These are phyloP conservation scores for Gorilla gorilla DNA, from an alignment of 2,113 vertebrate species.

Conservation along the genomic window DNA sequence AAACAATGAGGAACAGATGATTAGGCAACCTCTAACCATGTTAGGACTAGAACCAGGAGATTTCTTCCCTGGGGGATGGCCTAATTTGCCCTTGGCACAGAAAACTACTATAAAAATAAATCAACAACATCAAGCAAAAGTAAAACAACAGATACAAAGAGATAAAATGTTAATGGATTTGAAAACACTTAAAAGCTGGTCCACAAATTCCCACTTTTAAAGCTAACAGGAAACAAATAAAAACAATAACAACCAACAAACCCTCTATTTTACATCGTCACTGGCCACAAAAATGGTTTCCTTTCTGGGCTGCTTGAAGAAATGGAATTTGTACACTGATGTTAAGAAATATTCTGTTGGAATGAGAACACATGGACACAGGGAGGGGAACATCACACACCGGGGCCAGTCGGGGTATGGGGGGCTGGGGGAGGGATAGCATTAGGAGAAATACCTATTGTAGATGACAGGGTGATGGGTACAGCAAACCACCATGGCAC, in stretches of 20 bases:
- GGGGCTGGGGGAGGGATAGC: no score
- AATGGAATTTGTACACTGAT: constrained; percentile 25
- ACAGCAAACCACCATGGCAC: no score
- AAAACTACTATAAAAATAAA: constrained; percentile 57
- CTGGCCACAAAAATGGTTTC: constrained; percentile 32
- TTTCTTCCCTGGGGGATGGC: constrained; percentile 22
- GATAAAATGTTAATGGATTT: constrained; percentile 19
- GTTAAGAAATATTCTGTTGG: neutral
- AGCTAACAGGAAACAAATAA: neutral
- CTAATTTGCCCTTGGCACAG: constrained; percentile 43
- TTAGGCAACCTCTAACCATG: constrained; percentile 16
- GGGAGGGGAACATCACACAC: no score
- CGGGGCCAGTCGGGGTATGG: no score
- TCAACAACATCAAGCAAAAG: constrained; percentile 26
- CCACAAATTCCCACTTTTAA: constrained; percentile 22
- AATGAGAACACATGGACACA: no score
- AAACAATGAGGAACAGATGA: constrained; percentile 46
- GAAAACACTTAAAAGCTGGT: constrained; percentile 30
- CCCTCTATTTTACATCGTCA: neutral
- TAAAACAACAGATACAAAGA: constrained; percentile 33
- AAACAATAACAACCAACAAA: neutral
- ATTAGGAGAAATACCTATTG: no score
- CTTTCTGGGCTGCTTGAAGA: constrained; percentile 25
- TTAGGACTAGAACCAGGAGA: constrained; percentile 34
- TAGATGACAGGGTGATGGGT: no score